phyloP scores from a whole-genome alignment of 2,797 vertebrate species.

The Ambastaia sidthimunki region DNA sequence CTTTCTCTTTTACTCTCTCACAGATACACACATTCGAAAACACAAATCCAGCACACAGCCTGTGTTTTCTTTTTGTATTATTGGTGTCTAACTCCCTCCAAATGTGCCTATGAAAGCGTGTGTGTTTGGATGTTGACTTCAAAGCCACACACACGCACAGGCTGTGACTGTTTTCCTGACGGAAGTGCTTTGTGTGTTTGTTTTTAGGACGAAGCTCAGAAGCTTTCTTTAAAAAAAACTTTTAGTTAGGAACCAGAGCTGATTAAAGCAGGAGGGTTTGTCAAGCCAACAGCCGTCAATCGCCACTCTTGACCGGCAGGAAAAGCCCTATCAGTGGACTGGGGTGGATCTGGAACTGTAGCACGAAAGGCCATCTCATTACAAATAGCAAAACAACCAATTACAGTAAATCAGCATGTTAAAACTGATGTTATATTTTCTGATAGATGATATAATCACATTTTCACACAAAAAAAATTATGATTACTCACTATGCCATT shows the following conservation, averaged over 20 bases:
- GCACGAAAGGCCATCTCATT: slow-evolving; percentile 33
- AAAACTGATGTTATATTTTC: not conserved
- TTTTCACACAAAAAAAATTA: no score
- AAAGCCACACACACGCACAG: slow-evolving; percentile 33
- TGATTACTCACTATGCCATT: not conserved
- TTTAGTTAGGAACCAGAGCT: slow-evolving; percentile 45
- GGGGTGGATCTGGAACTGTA: slow-evolving; percentile 20
- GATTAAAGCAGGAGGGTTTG: slow-evolving; percentile 52
- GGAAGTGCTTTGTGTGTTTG: slow-evolving; percentile 47
- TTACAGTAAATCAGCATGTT: not conserved
- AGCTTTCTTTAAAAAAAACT: slow-evolving; percentile 37
- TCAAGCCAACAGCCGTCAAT: slow-evolving; percentile 38
- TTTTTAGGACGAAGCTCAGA: slow-evolving; percentile 44
- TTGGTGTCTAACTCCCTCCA: slow-evolving; percentile 12
- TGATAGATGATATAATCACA: not conserved
- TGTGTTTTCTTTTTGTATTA: slow-evolving; percentile 46
- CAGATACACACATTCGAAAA: slow-evolving; percentile 31
- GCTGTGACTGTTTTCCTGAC: slow-evolving; percentile 36
- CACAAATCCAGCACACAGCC: slow-evolving; percentile 38
- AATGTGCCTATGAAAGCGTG: not conserved
- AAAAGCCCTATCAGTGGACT: slow-evolving; percentile 34
- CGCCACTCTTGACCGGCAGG: slow-evolving; percentile 43
- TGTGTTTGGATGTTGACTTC: slow-evolving; percentile 48
- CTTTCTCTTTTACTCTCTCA: slow-evolving; percentile 15
- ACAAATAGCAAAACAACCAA: not conserved